Evolutionary conservation across 1,140 invertebrate genomes (phyloP).

Genomic region (Heliconius nattereri): DNA sequence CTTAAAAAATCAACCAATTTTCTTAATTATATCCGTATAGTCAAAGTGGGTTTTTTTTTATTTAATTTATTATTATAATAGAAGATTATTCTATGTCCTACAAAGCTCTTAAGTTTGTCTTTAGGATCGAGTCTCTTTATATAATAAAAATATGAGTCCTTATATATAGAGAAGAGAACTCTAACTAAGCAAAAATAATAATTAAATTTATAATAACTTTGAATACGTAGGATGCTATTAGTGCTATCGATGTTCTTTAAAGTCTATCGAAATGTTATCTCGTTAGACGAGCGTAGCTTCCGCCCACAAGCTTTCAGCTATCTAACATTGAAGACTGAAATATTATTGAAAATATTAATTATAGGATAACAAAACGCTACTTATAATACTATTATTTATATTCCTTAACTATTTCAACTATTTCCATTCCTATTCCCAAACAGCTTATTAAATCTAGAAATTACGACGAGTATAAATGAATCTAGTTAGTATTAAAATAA

Average conservation of each 20-base stretch:
- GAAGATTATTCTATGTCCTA: no score
- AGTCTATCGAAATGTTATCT: constrained; percentile 16
- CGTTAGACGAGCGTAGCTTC: constrained; percentile 12
- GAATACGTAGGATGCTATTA: constrained; percentile 12
- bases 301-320: not conserved
- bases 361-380: not conserved
- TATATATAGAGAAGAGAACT: no score
- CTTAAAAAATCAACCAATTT: no score
- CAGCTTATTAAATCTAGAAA: no score
- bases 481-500: not conserved
- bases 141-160: no score
- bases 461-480: not conserved
- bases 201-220: constrained; percentile 8
- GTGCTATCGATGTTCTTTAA: constrained; percentile 6
- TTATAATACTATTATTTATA: not conserved
- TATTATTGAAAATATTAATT: not conserved
- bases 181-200: not conserved
- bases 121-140: no score
- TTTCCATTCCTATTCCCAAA: no score
- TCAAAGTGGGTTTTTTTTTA: no score
- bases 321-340: not conserved
- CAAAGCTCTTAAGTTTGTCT: no score
- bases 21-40: no score
- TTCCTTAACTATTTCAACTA: not conserved
- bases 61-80: no score